Conservation (phyloP, 1,140 invertebrate species). For the Semibalanus balanoides region DNA sequence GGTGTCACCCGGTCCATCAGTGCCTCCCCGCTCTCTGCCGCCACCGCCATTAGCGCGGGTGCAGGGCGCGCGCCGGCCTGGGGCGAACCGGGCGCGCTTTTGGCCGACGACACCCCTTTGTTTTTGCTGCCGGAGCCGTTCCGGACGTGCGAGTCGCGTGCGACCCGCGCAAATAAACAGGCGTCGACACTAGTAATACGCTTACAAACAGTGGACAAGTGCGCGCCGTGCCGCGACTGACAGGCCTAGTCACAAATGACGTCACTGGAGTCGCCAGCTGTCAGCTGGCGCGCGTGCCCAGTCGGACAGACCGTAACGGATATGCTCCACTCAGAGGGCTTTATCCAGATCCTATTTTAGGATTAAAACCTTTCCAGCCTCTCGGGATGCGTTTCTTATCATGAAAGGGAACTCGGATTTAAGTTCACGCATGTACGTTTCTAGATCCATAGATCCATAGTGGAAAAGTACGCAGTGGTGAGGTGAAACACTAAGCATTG, state of each 20-base stretch:
- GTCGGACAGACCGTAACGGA: neutral
- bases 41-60: neutral
- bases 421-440: too few relatives aligned
- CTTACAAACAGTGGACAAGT: neutral
- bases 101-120: neutral
- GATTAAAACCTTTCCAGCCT: too few relatives aligned
- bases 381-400: too few relatives aligned
- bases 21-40: too few relatives aligned
- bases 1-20: neutral
- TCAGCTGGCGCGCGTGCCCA: neutral
- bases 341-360: too few relatives aligned
- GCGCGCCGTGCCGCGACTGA: neutral
- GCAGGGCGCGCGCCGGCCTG: too few relatives aligned
- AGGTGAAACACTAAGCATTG: too few relatives aligned
- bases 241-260: neutral
- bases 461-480: too few relatives aligned
- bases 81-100: neutral
- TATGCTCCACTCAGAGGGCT: too few relatives aligned
- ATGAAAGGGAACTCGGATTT: too few relatives aligned
- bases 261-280: neutral
- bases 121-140: neutral
- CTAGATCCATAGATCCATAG: too few relatives aligned
- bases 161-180: neutral
- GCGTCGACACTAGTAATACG: neutral
- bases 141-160: neutral